phyloP scores from a whole-genome alignment of 2,797 vertebrate species.

The Esox lucius region DNA sequence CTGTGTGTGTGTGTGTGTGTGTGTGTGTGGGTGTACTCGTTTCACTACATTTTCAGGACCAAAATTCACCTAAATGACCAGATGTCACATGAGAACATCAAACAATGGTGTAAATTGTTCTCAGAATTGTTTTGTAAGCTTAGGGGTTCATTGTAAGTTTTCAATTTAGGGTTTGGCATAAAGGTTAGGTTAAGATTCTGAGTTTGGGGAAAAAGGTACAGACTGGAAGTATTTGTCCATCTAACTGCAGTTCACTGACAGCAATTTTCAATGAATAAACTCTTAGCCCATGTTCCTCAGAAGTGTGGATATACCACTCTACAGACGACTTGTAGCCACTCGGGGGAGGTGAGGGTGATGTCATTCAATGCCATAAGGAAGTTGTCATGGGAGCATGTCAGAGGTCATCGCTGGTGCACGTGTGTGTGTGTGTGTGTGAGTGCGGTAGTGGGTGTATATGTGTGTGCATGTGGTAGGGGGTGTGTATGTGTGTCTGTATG shows the following conservation, averaged over 20 bases:
- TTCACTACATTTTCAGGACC: too few relatives aligned
- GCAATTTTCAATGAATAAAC: background rate
- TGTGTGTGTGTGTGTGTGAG: too few relatives aligned
- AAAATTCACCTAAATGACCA: too few relatives aligned
- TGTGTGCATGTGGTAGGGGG: constrained; percentile 4
- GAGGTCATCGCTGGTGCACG: too few relatives aligned
- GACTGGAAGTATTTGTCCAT: background rate
- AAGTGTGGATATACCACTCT: background rate
- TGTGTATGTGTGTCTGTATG: constrained; percentile 2
- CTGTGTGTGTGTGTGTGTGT: constrained; percentile 25
- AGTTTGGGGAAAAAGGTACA: background rate
- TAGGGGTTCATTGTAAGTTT: too few relatives aligned
- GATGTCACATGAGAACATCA: too few relatives aligned
- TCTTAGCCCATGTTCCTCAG: background rate
- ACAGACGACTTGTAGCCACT: background rate
- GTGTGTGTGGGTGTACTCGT: constrained; percentile 9
- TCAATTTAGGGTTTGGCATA: too few relatives aligned
- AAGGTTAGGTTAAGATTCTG: background rate
- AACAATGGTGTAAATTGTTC: too few relatives aligned
- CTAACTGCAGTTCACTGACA: background rate
- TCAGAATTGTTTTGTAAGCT: too few relatives aligned
- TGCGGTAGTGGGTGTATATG: constrained; percentile 16
- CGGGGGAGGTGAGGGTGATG: background rate
- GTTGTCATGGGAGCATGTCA: constrained; percentile 30
- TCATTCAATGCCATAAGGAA: constrained; percentile 2